Percentiles rank a stretch among this genome's conserved stretches.
Evolutionary conservation across 1,140 invertebrate genomes (phyloP).

Genomic region (Lerema accius): DNA sequence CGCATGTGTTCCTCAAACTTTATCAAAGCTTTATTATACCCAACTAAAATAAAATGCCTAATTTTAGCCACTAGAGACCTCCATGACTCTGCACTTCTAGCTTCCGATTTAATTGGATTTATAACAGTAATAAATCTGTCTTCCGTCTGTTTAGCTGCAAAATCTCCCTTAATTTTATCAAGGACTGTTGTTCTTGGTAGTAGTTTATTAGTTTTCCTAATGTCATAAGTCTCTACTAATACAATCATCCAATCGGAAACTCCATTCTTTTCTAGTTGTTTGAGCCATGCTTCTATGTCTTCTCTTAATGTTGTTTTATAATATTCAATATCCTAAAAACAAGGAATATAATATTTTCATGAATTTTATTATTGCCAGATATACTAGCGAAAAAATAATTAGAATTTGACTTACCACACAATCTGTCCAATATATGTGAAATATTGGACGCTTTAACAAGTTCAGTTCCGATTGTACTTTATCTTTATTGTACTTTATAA

Average conservation of each 20-base stretch:
- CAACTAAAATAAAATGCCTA: conserved; percentile 91
- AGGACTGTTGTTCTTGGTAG: conserved; percentile 95
- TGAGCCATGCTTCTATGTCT: conserved; percentile 94
- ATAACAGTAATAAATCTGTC: conserved; percentile 94
- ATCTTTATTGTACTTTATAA: conserved; percentile 90
- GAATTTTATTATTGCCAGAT: too few relatives aligned
- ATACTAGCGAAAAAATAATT: too few relatives aligned
- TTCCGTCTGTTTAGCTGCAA: conserved; percentile 93
- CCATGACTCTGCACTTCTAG: conserved; percentile 95
- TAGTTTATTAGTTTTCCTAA: conserved; percentile 95
- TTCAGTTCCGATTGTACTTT: conserved; percentile 88
- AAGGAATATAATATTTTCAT: too few relatives aligned
- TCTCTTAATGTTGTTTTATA: conserved; percentile 94
- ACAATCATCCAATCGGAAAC: conserved; percentile 97
- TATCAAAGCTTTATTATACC: conserved; percentile 93
- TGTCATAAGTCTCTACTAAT: conserved; percentile 95
- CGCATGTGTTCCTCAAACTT: conserved; percentile 96
- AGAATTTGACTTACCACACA: conserved; percentile 90
- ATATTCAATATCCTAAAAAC: conserved; percentile 92
- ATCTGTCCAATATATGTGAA: conserved; percentile 98
- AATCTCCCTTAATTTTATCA: conserved; percentile 97
- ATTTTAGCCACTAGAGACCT: conserved; percentile 91
- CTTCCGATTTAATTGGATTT: conserved; percentile 95
- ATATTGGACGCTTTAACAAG: conserved; percentile 92
- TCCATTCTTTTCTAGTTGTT: conserved; percentile 88